phyloP scores from a whole-genome alignment of 2,113 vertebrate species.

The Sebastes schlegelii region DNA sequence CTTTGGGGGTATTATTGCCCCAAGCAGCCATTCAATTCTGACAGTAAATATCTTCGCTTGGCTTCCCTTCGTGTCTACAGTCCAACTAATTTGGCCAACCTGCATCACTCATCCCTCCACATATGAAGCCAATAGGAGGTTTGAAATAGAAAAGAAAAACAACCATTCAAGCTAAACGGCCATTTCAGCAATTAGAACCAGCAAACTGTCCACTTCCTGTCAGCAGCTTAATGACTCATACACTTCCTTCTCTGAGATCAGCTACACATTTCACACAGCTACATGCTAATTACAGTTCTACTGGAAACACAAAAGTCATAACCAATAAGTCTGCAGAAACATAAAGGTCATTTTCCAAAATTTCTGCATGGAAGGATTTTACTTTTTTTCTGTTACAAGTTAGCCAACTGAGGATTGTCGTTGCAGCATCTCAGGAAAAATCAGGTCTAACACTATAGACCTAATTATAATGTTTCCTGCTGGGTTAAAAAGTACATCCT shows the following conservation, averaged over 20 bases:
- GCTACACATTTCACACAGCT: neutral
- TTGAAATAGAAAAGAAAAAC: constrained; percentile 6
- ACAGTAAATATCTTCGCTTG: constrained; percentile 27
- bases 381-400: neutral
- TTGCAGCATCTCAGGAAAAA: neutral
- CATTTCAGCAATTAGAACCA: neutral
- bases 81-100: constrained; percentile 8
- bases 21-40: constrained; percentile 20
- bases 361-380: neutral
- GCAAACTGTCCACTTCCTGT: neutral
- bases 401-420: constrained; percentile 4
- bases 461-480: constrained; percentile 40
- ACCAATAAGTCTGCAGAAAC: neutral
- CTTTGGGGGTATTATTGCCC: constrained; percentile 3
- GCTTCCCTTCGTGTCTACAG: neutral
- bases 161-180: neutral
- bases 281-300: constrained; percentile 1
- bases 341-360: neutral
- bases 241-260: neutral
- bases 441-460: neutral
- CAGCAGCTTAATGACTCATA: neutral
- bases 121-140: neutral
- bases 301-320: neutral
- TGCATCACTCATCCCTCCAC: constrained; percentile 9
- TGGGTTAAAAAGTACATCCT: neutral